phyloP scores from a whole-genome alignment of 2,113 vertebrate genomes.

The Heteronetta atricapilla region DNA sequence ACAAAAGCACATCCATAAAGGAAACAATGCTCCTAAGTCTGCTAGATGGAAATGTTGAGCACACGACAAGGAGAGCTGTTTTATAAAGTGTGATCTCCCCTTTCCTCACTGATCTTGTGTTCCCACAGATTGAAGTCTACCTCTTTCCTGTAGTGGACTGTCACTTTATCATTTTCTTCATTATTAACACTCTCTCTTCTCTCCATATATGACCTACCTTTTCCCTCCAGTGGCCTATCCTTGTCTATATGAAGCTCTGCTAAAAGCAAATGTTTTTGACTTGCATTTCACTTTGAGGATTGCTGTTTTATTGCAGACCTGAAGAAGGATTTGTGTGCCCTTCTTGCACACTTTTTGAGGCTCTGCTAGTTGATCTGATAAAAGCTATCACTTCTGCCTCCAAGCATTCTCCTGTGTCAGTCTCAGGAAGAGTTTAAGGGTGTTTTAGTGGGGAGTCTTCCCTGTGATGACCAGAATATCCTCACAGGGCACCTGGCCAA shows the following conservation, averaged over 20 bases:
- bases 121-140: background rate
- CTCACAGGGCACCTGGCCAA: background rate
- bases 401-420: background rate
- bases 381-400: background rate
- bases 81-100: background rate
- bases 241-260: background rate
- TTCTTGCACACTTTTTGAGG: background rate
- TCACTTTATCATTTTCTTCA: background rate
- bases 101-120: background rate
- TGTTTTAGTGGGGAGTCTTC: background rate
- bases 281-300: background rate
- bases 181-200: background rate
- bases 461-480: background rate
- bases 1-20: background rate
- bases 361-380: background rate
- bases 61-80: background rate
- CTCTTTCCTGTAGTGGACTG: background rate
- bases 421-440: background rate
- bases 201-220: background rate
- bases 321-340: background rate
- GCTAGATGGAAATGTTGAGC: background rate
- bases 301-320: background rate
- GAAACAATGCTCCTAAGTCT: background rate
- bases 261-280: background rate
- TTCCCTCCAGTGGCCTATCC: background rate